phyloP scores from a whole-genome alignment of 2,113 vertebrate genomes.

The Camelus dromedarius region DNA sequence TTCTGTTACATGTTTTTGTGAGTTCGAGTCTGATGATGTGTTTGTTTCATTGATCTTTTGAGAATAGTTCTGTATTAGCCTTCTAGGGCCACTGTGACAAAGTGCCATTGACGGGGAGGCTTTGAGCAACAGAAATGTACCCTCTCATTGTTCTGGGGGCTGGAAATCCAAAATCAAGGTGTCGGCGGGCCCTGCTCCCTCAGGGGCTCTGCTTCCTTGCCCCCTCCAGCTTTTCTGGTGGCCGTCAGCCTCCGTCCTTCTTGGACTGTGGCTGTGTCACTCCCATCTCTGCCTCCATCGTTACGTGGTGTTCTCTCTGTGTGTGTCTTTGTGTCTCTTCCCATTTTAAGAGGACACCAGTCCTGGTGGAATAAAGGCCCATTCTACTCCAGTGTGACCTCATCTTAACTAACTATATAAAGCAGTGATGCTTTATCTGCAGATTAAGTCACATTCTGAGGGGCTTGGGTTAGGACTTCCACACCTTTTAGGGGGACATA shows the following conservation, averaged over 20 bases:
- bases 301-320: fast-evolving
- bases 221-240: too few relatives aligned
- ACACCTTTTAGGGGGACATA: not conserved
- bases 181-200: not conserved
- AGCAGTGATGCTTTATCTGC: not conserved
- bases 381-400: not conserved
- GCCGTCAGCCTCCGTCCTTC: fast-evolving
- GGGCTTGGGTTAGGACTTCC: not conserved
- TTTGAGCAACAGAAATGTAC: not conserved
- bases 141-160: not conserved
- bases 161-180: fast-evolving
- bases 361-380: too few relatives aligned
- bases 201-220: not conserved
- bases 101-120: too few relatives aligned
- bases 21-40: too few relatives aligned
- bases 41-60: not conserved
- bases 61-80: not conserved
- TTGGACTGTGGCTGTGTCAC: not conserved
- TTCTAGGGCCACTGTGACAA: not conserved
- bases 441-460: not conserved
- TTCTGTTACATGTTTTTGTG: not conserved
- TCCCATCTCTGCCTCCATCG: not conserved
- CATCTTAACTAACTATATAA: not conserved
- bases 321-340: not conserved
- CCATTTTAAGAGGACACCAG: not conserved